phyloP scores from a whole-genome alignment of 2,113 vertebrate genomes.

The Ptilonorhynchus violaceus region DNA sequence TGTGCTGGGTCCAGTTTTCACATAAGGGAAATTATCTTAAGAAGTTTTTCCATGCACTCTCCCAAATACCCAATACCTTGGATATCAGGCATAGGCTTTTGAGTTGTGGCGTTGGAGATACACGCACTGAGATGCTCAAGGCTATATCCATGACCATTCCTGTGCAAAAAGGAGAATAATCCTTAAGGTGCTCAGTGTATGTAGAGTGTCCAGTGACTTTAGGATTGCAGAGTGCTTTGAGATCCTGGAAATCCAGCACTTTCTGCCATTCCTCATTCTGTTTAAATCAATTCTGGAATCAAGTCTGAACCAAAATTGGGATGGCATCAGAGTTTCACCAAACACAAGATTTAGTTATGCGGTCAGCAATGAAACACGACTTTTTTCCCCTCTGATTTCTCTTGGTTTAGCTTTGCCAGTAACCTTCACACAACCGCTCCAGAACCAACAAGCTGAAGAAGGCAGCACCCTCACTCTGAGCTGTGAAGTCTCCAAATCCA shows the following conservation, averaged over 20 bases:
- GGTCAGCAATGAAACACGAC: fast-evolving
- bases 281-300: neutral
- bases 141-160: fast-evolving
- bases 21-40: neutral
- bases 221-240: neutral
- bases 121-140: neutral
- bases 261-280: neutral
- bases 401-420: constrained; percentile 50
- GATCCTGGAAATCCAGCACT: neutral
- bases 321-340: fast-evolving
- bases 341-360: neutral
- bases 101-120: neutral
- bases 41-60: fast-evolving
- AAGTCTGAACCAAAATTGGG: neutral
- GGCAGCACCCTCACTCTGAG: constrained; percentile 70
- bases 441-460: constrained; percentile 80
- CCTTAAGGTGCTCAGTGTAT: neutral
- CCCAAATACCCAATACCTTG: neutral
- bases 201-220: neutral
- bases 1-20: neutral
- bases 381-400: neutral
- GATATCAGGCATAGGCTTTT: fast-evolving
- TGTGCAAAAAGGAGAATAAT: neutral
- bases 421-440: constrained; percentile 65
- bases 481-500: constrained; percentile 71